Evolutionary conservation across 1,140 invertebrate genomes (phyloP).

Genomic region (Papilio polyxenes): DNA sequence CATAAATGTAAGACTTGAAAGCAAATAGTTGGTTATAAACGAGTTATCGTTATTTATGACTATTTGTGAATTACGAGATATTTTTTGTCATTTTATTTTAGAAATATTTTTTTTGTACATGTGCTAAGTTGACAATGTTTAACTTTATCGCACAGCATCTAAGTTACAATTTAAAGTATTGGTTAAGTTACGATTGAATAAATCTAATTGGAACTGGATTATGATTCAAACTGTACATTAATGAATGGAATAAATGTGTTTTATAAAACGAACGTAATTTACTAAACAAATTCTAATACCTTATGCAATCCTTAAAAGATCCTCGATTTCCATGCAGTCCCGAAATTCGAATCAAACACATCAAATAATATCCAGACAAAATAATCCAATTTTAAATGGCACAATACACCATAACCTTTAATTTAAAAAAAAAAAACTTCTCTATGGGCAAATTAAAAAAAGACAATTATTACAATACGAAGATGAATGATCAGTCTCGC

Average conservation of each 20-base stretch:
- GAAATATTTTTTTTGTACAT: not conserved
- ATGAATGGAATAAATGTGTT: no score
- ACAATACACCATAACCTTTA: not conserved
- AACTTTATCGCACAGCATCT: not conserved
- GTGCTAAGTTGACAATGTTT: not conserved
- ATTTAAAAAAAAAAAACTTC: not conserved
- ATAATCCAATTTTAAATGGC: not conserved
- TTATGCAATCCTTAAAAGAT: not conserved
- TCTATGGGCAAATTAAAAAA: slow-evolving; percentile 2
- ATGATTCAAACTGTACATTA: not conserved
- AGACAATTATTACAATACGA: not conserved
- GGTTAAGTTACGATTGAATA: not conserved
- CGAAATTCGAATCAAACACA: not conserved
- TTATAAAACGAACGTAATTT: not conserved
- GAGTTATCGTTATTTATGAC: no score
- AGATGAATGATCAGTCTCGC: slow-evolving; percentile 41
- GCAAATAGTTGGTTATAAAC: no score
- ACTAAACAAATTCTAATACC: not conserved
- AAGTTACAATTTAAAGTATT: not conserved
- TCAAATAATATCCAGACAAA: not conserved
- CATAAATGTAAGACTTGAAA: not conserved
- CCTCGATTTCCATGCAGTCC: not conserved
- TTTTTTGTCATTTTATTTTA: no score
- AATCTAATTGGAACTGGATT: not conserved
- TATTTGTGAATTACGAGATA: no score